Conservation (phyloP, 1,140 invertebrate genomes). For the Heliconius melpomene region DNA sequence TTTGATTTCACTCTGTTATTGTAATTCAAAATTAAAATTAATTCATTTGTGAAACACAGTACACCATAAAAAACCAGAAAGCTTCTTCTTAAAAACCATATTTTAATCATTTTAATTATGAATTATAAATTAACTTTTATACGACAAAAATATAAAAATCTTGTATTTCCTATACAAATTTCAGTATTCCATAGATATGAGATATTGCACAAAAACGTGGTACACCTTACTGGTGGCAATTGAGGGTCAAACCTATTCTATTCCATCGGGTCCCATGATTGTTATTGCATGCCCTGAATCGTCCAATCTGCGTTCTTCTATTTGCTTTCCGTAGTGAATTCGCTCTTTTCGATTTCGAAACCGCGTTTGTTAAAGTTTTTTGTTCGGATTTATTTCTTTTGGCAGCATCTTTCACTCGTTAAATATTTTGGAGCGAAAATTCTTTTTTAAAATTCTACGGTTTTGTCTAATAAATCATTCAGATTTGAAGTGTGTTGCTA, state of each 20-base stretch:
- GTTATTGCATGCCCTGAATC: conserved; percentile 49
- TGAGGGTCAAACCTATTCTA: conserved; percentile 35
- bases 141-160: background rate
- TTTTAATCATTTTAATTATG: too few species aligned
- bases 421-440: background rate
- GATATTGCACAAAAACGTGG: background rate
- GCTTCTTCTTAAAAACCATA: too few species aligned
- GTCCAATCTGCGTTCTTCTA: conserved; percentile 42
- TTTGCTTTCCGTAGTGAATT: conserved; percentile 40
- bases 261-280: conserved; percentile 52
- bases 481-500: too few species aligned
- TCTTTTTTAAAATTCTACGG: background rate
- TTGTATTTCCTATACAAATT: background rate
- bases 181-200: background rate
- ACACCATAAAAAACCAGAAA: too few species aligned
- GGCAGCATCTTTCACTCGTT: background rate
- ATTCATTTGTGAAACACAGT: too few species aligned
- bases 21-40: too few species aligned
- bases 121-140: background rate
- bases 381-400: conserved; percentile 23
- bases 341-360: conserved; percentile 24
- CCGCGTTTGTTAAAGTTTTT: conserved; percentile 28
- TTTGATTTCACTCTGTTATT: too few species aligned
- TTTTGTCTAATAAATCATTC: background rate
- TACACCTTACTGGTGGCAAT: conserved; percentile 35